phyloP scores from a whole-genome alignment of 2,113 vertebrate genomes.

The Pelodiscus sinensis region DNA sequence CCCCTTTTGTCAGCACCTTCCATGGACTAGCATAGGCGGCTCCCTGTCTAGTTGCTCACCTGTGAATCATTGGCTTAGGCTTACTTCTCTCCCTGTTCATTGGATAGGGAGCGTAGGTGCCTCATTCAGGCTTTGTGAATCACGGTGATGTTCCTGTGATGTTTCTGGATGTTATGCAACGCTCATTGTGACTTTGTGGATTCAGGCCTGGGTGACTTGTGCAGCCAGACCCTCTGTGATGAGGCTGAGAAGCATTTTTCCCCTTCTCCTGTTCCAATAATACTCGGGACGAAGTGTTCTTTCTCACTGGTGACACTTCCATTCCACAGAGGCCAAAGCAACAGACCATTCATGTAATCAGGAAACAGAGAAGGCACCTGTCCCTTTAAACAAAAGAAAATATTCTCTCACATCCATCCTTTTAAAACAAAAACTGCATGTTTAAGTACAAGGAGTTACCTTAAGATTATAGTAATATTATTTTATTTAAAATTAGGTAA shows the following conservation, averaged over 20 bases:
- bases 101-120: no score
- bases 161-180: background rate
- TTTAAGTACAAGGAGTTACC: constrained; percentile 27
- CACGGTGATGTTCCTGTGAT: background rate
- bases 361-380: background rate
- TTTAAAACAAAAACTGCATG: no score
- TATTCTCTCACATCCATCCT: background rate
- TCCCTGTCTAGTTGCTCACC: background rate
- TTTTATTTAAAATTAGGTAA: constrained; percentile 39
- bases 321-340: background rate
- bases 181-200: background rate
- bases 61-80: background rate
- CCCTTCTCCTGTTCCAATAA: background rate
- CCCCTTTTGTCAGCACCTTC: background rate
- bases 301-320: background rate
- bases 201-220: background rate
- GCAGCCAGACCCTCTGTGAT: background rate
- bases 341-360: background rate
- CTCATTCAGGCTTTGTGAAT: background rate
- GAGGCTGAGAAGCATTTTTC: background rate
- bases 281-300: no score
- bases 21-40: background rate
- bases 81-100: no score
- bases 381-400: background rate
- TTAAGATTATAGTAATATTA: constrained; percentile 27